A percentile compares a stretch with the other conserved stretches of the same genome.
phyloP scores from a whole-genome alignment of 2,888 invertebrate species.

The Cryptocheilus praepositus region DNA sequence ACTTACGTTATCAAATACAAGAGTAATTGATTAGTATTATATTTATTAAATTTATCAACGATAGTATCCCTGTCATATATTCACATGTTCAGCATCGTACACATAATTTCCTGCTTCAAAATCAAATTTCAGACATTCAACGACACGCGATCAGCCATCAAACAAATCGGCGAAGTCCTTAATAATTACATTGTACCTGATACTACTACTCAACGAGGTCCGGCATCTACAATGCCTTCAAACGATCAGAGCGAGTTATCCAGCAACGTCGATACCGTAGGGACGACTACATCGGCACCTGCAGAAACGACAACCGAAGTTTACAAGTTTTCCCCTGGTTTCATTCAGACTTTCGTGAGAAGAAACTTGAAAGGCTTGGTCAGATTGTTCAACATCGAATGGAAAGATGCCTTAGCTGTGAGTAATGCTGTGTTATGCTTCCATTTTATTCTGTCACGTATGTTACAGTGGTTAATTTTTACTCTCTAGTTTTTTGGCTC shows the following conservation, averaged over 20 bases:
- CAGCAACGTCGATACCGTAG: conserved; percentile 11
- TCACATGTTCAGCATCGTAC: too few relatives aligned
- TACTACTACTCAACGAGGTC: conserved; percentile 24
- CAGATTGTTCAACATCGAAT: conserved; percentile 76
- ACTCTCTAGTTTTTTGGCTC: too few relatives aligned
- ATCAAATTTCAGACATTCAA: conserved; percentile 74
- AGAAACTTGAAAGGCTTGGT: conserved; percentile 76
- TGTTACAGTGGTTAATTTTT: too few relatives aligned
- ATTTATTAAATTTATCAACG: too few relatives aligned
- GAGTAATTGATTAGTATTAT: too few relatives aligned
- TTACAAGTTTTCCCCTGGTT: conserved; percentile 72
- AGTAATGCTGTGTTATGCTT: conserved; percentile 34
- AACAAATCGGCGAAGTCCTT: conserved; percentile 73
- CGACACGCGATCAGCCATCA: conserved; percentile 75
- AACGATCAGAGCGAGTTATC: conserved; percentile 7
- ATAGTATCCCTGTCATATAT: too few relatives aligned
- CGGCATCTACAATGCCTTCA: conserved; percentile 13
- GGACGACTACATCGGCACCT: conserved; percentile 60
- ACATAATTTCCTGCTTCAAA: background rate
- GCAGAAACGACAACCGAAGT: conserved; percentile 62
- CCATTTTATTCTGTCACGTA: too few relatives aligned
- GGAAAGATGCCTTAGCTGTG: conserved; percentile 76
- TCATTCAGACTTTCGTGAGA: conserved; percentile 72
- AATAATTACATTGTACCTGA: conserved; percentile 57
- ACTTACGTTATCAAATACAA: too few relatives aligned